These are phyloP conservation scores for Dryomyza anilis DNA, from an alignment of 2,888 invertebrate species.

Conservation along the genomic window DNA sequence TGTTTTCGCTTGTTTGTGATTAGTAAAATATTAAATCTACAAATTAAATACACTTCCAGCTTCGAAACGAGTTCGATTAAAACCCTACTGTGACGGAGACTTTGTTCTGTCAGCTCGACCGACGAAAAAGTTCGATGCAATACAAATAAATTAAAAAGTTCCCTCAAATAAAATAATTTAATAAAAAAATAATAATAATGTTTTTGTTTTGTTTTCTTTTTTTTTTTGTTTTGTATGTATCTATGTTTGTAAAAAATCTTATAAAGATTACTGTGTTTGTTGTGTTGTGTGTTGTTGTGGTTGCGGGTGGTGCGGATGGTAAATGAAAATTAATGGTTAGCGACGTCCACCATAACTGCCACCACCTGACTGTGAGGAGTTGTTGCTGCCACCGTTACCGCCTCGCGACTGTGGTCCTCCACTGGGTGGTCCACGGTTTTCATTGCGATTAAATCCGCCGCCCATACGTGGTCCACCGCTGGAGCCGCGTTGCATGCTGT, in stretches of 20 bases:
- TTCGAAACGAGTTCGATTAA: conserved; percentile 4
- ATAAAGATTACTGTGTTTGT: conserved; percentile 39
- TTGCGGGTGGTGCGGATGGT: conserved; percentile 40
- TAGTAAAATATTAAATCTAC: conserved; percentile 13
- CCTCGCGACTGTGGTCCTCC: conserved; percentile 54
- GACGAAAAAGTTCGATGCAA: conserved; percentile 10
- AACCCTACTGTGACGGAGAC: background rate
- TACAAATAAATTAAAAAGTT: conserved; percentile 15
- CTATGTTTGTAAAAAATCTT: conserved; percentile 36
- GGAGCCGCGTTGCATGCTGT: conserved; percentile 46
- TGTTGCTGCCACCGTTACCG: conserved; percentile 49
- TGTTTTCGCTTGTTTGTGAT: background rate
- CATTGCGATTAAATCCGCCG: conserved; percentile 53
- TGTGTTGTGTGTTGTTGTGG: conserved; percentile 36
- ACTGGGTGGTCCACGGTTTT: conserved; percentile 54
- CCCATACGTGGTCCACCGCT: conserved; percentile 49
- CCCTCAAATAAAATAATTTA: conserved; percentile 13
- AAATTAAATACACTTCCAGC: conserved; percentile 9
- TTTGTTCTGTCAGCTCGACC: background rate
- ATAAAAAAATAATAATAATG: too few species aligned
- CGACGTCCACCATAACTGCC: conserved; percentile 57
- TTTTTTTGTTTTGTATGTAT: conserved; percentile 1
- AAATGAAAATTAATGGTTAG: conserved; percentile 52
- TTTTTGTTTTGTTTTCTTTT: too few species aligned
- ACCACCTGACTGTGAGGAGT: conserved; percentile 44